Evolutionary conservation across 2,113 vertebrate genomes (phyloP).

Genomic region (Notarius quadriscutis): DNA sequence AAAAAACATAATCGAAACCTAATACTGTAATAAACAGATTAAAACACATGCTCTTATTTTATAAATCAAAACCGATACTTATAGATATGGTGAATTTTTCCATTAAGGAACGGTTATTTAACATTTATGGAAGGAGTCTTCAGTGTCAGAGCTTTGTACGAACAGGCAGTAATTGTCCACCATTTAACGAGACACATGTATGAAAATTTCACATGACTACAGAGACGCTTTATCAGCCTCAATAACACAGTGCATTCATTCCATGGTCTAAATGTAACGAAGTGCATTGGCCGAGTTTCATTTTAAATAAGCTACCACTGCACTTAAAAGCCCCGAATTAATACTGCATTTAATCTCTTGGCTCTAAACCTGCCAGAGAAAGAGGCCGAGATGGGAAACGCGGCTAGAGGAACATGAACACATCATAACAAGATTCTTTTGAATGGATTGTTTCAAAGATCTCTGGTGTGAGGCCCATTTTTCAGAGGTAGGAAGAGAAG

Average conservation of each 20-base stretch:
- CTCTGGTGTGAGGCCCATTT: not conserved
- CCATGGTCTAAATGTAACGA: conserved; percentile 9
- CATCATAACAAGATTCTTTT: not conserved
- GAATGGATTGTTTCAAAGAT: conserved; percentile 4
- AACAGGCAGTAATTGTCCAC: not conserved
- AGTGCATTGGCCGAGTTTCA: conserved; percentile 7
- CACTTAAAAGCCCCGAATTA: conserved; percentile 19
- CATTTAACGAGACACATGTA: not conserved
- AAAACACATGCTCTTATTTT: not conserved
- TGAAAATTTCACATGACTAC: not conserved
- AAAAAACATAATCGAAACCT: no score
- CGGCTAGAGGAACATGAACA: not conserved
- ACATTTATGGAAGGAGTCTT: not conserved
- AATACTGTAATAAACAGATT: no score
- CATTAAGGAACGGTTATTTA: not conserved
- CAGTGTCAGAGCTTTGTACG: not conserved
- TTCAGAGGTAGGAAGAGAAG: not conserved
- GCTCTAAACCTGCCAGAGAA: conserved; percentile 16
- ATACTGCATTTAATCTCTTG: conserved; percentile 33
- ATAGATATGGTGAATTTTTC: not conserved
- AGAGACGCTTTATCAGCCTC: not conserved
- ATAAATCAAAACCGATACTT: not conserved
- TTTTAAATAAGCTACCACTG: conserved; percentile 26
- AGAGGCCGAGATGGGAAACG: not conserved
- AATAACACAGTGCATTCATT: not conserved